Conservation (phyloP, 2,888 invertebrate genomes). For the Ellobium chinense region DNA sequence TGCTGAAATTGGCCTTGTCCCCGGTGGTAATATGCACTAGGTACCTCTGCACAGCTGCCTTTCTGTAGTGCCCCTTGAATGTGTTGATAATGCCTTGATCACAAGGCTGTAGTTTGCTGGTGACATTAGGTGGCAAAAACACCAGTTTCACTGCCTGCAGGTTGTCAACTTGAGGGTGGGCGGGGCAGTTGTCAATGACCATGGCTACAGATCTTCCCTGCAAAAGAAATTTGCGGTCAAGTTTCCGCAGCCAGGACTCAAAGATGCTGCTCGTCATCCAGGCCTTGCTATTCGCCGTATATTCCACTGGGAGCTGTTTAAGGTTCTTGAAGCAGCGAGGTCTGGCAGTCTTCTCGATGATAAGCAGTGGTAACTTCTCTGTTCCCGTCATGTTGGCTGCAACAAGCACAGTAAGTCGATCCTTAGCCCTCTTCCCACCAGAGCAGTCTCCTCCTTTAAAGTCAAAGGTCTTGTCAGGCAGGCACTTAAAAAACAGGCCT, state of each 20-base stretch:
- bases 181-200: too few species aligned
- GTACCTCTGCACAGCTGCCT: too few species aligned
- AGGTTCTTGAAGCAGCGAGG: constrained; percentile 55
- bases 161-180: too few species aligned
- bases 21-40: too few species aligned
- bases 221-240: too few species aligned
- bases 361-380: constrained; percentile 50
- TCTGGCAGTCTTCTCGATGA: constrained; percentile 53
- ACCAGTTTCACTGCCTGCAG: too few species aligned
- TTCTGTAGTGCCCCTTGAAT: too few species aligned
- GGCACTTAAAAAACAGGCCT: constrained; percentile 52
- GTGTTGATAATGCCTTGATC: too few species aligned
- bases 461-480: constrained; percentile 51
- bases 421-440: constrained; percentile 56
- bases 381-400: constrained; percentile 54
- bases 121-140: too few species aligned
- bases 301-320: constrained; percentile 48
- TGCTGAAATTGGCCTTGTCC: too few species aligned
- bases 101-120: too few species aligned
- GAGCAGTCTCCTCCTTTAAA: constrained; percentile 50
- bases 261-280: constrained; percentile 57
- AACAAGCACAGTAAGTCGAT: constrained; percentile 51
- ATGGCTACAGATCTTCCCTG: too few species aligned
- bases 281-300: constrained; percentile 52
- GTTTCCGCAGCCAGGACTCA: constrained; percentile 49